phyloP scores from a whole-genome alignment of 2,797 vertebrate genomes.

The Sebastiscus tertius region DNA sequence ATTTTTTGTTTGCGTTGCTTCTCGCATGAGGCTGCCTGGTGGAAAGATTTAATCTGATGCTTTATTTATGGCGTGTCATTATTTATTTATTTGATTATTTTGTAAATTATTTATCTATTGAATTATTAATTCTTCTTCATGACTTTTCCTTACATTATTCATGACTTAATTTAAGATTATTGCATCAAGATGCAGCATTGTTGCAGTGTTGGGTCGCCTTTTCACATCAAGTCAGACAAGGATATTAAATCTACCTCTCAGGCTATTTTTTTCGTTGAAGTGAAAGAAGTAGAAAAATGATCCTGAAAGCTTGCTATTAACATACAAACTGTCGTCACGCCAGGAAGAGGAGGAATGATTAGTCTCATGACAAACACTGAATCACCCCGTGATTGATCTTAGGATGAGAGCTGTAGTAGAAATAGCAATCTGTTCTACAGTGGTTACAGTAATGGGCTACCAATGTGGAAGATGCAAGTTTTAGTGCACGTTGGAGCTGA shows the following conservation, averaged over 20 bases:
- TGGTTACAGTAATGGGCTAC: slow-evolving; percentile 8
- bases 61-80: slow-evolving; percentile 98
- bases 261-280: slow-evolving; percentile 87
- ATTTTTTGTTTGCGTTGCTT: slow-evolving; percentile 88
- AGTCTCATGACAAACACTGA: slow-evolving; percentile 50
- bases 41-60: slow-evolving; percentile 96
- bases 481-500: not conserved
- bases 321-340: slow-evolving; percentile 66
- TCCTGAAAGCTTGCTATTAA: slow-evolving; percentile 81
- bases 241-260: slow-evolving; percentile 95
- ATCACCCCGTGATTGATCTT: slow-evolving; percentile 61
- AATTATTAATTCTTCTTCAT: slow-evolving; percentile 99
- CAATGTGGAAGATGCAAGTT: slow-evolving; percentile 2
- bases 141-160: slow-evolving; percentile 97
- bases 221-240: slow-evolving; percentile 88
- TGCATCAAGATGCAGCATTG: slow-evolving; percentile 96
- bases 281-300: slow-evolving; percentile 78
- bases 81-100: slow-evolving; percentile 99
- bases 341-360: slow-evolving; percentile 57
- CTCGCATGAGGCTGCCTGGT: slow-evolving; percentile 88
- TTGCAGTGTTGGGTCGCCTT: slow-evolving; percentile 93
- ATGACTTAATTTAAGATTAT: slow-evolving; percentile 99
- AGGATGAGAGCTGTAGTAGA: slow-evolving; percentile 16
- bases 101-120: slow-evolving; percentile 99
- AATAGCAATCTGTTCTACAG: slow-evolving; percentile 12